Percentiles rank a stretch among this genome's conserved stretches.
phyloP scores from a whole-genome alignment of 92 coral and sea anemone species.

The Zoanthus sociatus region DNA sequence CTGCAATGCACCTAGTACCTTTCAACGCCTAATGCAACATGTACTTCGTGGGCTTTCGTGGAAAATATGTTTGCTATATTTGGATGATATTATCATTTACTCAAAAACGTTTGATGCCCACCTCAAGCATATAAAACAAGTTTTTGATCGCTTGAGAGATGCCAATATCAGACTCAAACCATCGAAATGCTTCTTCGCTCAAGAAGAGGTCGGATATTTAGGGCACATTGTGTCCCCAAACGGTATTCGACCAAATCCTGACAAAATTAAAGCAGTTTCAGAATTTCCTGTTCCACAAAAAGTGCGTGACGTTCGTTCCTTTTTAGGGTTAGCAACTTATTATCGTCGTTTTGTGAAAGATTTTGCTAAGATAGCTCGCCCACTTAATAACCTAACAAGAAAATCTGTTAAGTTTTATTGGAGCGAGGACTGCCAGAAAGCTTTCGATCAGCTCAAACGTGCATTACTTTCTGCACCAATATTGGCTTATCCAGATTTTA shows the following conservation, averaged over 20 bases:
- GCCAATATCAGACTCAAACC: slow-evolving; percentile 53
- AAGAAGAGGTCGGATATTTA: neutral
- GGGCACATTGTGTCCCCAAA: neutral
- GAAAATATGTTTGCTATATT: neutral
- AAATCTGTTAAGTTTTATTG: slow-evolving; percentile 11
- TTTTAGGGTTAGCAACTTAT: slow-evolving; percentile 2
- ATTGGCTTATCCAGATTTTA: neutral
- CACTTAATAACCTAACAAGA: slow-evolving; percentile 6
- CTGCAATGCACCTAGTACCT: neutral
- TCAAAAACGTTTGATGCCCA: slow-evolving; percentile 58
- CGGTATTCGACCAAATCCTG: slow-evolving; percentile 29
- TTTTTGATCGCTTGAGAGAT: slow-evolving; percentile 36
- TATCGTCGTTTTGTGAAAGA: slow-evolving; percentile 34
- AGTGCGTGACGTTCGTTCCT: neutral
- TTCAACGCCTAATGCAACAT: neutral
- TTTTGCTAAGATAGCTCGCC: slow-evolving; percentile 6
- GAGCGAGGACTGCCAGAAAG: slow-evolving; percentile 6
- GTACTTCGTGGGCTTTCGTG: neutral
- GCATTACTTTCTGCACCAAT: neutral
- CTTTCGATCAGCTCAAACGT: neutral
- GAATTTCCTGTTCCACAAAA: slow-evolving; percentile 14
- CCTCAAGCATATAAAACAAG: slow-evolving; percentile 15
- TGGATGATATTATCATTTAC: slow-evolving; percentile 21
- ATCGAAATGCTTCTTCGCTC: slow-evolving; percentile 44
- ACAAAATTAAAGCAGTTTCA: slow-evolving; percentile 25